Evolutionary conservation across 2,797 vertebrate species (phyloP).

Genomic region (Aldrovandia affinis): DNA sequence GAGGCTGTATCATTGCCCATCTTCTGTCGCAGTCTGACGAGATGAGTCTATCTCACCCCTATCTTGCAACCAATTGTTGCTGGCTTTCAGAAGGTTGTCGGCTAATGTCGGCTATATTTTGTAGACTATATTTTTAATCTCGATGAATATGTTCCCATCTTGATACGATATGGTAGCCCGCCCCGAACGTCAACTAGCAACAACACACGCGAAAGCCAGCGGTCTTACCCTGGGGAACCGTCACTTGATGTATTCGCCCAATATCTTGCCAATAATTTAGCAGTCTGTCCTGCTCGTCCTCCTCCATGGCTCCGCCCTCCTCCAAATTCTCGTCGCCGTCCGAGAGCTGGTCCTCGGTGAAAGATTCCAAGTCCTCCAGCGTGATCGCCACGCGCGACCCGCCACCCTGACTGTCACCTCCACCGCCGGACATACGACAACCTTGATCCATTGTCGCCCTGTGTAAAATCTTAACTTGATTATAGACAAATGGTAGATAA

Average conservation of each 20-base stretch:
- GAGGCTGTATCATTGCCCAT: too few species aligned
- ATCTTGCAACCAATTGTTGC: too few species aligned
- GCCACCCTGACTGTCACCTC: neutral
- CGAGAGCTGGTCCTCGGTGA: neutral
- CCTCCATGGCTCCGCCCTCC: neutral
- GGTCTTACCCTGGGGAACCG: neutral
- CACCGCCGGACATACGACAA: neutral
- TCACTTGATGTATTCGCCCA: slow-evolving; percentile 2
- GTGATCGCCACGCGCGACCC: neutral
- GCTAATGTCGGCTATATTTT: too few species aligned
- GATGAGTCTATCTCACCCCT: too few species aligned
- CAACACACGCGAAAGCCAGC: neutral
- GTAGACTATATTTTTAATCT: too few species aligned
- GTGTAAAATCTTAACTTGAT: neutral
- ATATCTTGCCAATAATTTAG: slow-evolving; percentile 5
- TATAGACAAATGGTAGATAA: neutral
- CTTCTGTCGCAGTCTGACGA: too few species aligned
- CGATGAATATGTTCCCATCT: too few species aligned
- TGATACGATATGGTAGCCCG: too few species aligned
- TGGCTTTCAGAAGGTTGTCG: too few species aligned
- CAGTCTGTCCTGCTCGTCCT: neutral
- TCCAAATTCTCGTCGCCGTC: neutral
- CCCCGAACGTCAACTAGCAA: too few species aligned
- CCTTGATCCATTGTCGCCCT: neutral
- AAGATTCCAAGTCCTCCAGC: neutral